Base-by-base conservation (phyloP, 2,888 invertebrate genomes). In the Drosophila infuscata region DNA sequence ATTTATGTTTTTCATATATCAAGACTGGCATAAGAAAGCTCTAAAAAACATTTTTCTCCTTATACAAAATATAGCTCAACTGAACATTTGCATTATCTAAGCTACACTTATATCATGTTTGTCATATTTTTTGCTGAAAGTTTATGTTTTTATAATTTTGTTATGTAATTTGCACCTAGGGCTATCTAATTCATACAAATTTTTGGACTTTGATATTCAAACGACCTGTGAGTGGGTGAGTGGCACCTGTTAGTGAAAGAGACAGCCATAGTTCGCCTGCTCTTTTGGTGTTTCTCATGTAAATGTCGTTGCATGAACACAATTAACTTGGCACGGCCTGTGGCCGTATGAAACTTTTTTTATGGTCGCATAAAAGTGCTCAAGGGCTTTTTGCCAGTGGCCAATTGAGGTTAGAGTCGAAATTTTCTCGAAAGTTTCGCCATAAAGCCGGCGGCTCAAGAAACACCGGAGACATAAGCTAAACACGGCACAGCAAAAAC, bases 261-360 rank as follows among this genome's bases (percentile, higher is more conserved):
- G 32, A 32, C 20, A 54, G 41, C 30, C 49, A 35, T 35, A 36
- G 43, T 38, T 57, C n/a, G 46, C 12, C 51, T 61, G 77, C 70
- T 82, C 79, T 81, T 74, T 81, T 77, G 80, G 54, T 61, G 65
- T 77, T 73, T 74, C 70, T 76, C 72, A 85, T 89, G 85, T 63
- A 82, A 84, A 89, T 89, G 76, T 54, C 88, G 66, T 67, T 83
- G 72, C 76, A 89, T 76, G 81, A 85, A 81, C 79, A 83, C 82
- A 89, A 85, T 85, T 85, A 88, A 82, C 88, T 82, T 74, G 70
- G 54, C 59, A 71, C 70, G 71, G 46, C 82, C 72, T 66, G 70
- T 66, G 82, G 79, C 62, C 74, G 67, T 68, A 70, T 61, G 53
- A 64, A 78, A 79, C 60, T 70, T 80, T 74, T 66, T 70, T 76